Conservation (phyloP, 2,113 vertebrate species). For the Alethe castanea region DNA sequence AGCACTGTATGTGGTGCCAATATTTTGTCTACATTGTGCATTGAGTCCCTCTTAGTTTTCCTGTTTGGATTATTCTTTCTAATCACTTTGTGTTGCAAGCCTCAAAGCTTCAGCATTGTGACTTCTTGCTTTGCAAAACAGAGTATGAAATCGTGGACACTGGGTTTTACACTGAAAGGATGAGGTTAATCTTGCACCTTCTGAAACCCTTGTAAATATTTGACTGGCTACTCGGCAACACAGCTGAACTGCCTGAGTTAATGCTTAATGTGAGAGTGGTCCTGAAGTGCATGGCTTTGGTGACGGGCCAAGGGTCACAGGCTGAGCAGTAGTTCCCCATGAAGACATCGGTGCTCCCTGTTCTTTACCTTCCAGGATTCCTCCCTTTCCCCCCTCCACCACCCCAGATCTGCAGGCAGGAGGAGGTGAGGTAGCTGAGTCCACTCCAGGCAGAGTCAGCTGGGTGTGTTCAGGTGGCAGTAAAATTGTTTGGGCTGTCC, state of each 20-base stretch:
- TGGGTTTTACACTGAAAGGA: neutral
- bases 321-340: neutral
- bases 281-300: neutral
- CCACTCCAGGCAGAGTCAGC: neutral
- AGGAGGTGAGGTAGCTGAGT: neutral
- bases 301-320: neutral
- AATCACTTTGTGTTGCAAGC: neutral
- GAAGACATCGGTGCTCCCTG: neutral
- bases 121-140: neutral
- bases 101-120: neutral
- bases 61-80: slow-evolving; percentile 16
- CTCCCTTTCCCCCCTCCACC: no score
- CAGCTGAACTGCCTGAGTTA: slow-evolving; percentile 19
- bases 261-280: slow-evolving; percentile 15
- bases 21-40: slow-evolving; percentile 7
- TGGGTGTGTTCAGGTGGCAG: fast-evolving
- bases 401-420: neutral
- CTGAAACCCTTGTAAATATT: slow-evolving; percentile 37
- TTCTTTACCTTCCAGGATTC: neutral
- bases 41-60: neutral
- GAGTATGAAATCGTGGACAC: neutral
- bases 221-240: neutral
- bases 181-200: slow-evolving; percentile 39
- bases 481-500: neutral
- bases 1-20: neutral